Percentiles rank a stretch among this genome's conserved stretches.
Conservation (phyloP, 2,888 invertebrate species). For the Agapetus fuscipes region DNA sequence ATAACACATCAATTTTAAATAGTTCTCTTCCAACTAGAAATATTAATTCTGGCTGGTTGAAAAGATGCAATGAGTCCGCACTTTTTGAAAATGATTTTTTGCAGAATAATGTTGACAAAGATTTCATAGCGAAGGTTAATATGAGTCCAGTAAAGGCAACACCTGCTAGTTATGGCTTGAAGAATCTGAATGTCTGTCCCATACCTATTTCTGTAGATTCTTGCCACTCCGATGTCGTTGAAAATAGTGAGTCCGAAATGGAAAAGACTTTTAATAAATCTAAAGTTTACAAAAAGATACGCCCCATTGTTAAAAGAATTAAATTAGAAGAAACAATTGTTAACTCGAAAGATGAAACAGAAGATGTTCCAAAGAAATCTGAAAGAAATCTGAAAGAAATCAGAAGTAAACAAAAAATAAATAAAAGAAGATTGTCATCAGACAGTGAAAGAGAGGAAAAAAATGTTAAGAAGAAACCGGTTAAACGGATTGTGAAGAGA, state of each 20-base stretch:
- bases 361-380: background rate
- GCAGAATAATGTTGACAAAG: too few species aligned
- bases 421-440: constrained; percentile 2
- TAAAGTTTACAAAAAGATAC: constrained; percentile 33
- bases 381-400: background rate
- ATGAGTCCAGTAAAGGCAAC: too few species aligned
- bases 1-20: too few species aligned
- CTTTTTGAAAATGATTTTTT: too few species aligned
- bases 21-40: constrained; percentile 23
- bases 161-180: constrained; percentile 33
- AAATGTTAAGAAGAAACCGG: background rate
- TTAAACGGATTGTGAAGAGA: background rate
- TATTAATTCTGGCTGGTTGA: constrained; percentile 37
- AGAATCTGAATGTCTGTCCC: constrained; percentile 29
- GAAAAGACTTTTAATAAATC: constrained; percentile 31
- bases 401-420: constrained; percentile 1
- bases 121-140: too few species aligned
- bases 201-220: constrained; percentile 15
- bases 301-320: constrained; percentile 49
- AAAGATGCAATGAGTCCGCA: constrained; percentile 22
- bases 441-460: constrained; percentile 12
- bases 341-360: background rate
- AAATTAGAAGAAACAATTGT: constrained; percentile 27
- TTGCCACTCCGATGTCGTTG: constrained; percentile 50
- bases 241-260: constrained; percentile 61